Base-by-base conservation (phyloP, 2,888 invertebrate genomes). In the Aphelenchoides bicaudatus region DNA sequence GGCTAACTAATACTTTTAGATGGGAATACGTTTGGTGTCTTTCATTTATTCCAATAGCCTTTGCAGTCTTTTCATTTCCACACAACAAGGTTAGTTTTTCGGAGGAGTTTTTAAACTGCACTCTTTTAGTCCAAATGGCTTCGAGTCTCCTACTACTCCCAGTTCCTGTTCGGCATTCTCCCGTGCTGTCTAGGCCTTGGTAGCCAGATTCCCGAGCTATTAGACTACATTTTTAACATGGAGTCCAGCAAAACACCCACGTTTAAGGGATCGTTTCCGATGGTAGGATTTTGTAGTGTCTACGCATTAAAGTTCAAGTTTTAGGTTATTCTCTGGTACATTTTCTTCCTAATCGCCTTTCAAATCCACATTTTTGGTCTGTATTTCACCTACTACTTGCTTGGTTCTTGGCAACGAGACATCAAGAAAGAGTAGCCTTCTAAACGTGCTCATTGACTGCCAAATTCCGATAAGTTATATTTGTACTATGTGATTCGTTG, bases 271-370 rank as follows among this genome's bases (percentile, higher is more conserved):
- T 49, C 49, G 3, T 76, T 77, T 61, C 75, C 75, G n/a, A 76
- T 76, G 74, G 74, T 77, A 4, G 63, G 73, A 58, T 64, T 74
- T 39, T 51, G 52, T 34, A 21, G 25, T n/a, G 34, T 10, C 34
- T n/a, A n/a, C n/a, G 34, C n/a, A 34, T 10, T n/a, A 34, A n/a
- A 34, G n/a, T 34, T 34, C n/a, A n/a, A n/a, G n/a, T n/a, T n/a
- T n/a, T n/a, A n/a, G n/a, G n/a, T n/a, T n/a, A n/a, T n/a, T n/a
- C 10, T n/a, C 34, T 74, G 76, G 76, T 77, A 74, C 61, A 69
- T 77, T 30, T 77, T 77, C 66, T 78, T 77, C 63, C 63, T 75
- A 8, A 65, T 76, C 58, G 74, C 75, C 23, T 68, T 77, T 19
- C 75, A 77, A 60, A 68, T 77, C 50, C 76, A 77, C 57, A 66